phyloP scores from a whole-genome alignment of 2,113 vertebrate genomes.

The Hippocampus abdominalis region DNA sequence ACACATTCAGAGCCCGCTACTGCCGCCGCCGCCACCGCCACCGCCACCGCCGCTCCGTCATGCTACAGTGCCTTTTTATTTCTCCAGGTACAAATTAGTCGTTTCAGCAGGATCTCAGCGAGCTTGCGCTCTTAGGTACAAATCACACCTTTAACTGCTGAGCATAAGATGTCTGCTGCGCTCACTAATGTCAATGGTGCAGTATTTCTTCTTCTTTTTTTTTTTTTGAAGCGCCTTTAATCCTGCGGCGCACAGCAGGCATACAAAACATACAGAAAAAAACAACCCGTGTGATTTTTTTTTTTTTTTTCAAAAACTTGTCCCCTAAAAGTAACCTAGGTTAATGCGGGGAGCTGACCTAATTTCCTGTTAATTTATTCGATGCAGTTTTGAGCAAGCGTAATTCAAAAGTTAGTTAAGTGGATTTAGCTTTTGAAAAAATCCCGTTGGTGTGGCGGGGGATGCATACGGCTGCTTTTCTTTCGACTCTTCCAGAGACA shows the following conservation, averaged over 20 bases:
- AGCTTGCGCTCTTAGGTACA: slow-evolving; percentile 4
- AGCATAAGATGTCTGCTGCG: slow-evolving; percentile 6
- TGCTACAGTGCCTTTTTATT: slow-evolving; percentile 11
- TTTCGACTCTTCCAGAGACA: not conserved
- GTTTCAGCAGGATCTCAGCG: slow-evolving; percentile 8
- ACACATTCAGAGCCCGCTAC: not conserved
- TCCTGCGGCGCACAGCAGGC: not conserved
- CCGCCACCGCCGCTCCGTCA: not conserved
- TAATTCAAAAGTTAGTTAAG: slow-evolving; percentile 2
- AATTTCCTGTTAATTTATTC: not conserved
- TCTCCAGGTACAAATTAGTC: slow-evolving; percentile 12
- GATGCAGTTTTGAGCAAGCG: not conserved
- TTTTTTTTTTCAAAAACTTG: not conserved
- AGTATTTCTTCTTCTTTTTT: slow-evolving; percentile 10
- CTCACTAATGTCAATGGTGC: slow-evolving; percentile 6
- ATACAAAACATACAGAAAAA: not conserved
- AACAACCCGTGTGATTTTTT: not conserved
- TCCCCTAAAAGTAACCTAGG: not conserved
- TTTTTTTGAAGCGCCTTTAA: slow-evolving; percentile 2
- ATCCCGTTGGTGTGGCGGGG: slow-evolving; percentile 1
- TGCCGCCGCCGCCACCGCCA: not conserved
- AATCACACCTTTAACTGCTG: slow-evolving; percentile 12
- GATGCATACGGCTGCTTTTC: not conserved
- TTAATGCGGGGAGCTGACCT: not conserved
- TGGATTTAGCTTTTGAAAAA: slow-evolving; percentile 4